phyloP scores from a whole-genome alignment of 2,113 vertebrate species.

The Catharus bicknelli region DNA sequence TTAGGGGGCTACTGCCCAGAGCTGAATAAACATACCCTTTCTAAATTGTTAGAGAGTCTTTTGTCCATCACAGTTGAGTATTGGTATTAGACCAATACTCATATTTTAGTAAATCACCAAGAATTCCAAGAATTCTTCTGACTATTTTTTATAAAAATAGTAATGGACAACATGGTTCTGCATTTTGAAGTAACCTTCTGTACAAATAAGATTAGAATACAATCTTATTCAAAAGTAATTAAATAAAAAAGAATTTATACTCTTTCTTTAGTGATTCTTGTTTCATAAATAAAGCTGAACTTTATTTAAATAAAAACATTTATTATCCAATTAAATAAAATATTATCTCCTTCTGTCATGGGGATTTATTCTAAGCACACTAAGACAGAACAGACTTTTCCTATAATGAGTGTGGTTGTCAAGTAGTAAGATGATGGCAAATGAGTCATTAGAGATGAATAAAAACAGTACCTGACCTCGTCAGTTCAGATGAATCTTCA shows the following conservation, averaged over 20 bases:
- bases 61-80: too few relatives aligned
- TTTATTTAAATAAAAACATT: constrained; percentile 9
- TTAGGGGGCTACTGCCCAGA: too few relatives aligned
- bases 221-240: not conserved
- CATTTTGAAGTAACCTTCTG: not conserved
- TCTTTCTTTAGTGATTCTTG: not conserved
- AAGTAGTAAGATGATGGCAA: not conserved
- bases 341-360: not conserved
- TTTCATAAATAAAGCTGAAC: constrained; percentile 21
- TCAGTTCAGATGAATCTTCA: not conserved
- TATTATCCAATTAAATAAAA: constrained; percentile 34
- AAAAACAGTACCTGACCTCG: not conserved
- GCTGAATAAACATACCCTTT: too few relatives aligned
- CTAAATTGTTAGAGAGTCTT: too few relatives aligned
- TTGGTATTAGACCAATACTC: too few relatives aligned
- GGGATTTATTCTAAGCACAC: not conserved
- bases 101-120: too few relatives aligned
- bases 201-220: not conserved
- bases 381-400: not conserved
- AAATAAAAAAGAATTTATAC: not conserved
- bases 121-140: not conserved
- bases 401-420: not conserved
- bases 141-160: not conserved
- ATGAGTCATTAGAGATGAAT: not conserved
- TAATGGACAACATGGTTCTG: not conserved